Evolutionary conservation across 2,888 invertebrate species (phyloP), one percentile per base, ranked within the genome.

Genomic region (Epistrophe grossulariae): DNA sequence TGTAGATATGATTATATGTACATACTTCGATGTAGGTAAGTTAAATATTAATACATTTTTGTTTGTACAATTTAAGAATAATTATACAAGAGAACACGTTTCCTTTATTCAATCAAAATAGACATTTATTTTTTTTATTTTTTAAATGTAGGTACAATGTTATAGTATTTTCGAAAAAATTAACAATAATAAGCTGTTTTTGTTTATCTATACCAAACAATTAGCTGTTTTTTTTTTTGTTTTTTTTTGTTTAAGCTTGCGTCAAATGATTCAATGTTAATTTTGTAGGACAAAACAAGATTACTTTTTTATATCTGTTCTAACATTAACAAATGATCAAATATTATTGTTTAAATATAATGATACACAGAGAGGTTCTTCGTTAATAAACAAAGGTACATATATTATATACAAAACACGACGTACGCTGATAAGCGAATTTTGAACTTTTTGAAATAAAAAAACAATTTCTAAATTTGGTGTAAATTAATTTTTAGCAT

Each of bases 291-390:
- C 17, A 50, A 45, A 43, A 43, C 19, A 62, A 60, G 17, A 66
- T 66, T 17, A 50, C 3, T 45, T 38, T 1, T 6, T 17, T 28
- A 10, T 5, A 3, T 15, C 13, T 66, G n/a, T 38, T 45, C 45
- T 17, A 40, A 38, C 38, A 3, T 60, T 13, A 68, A 9, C 68
- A 68, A 68, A 68, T 68, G 68, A 68, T 68, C 50, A 68, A 68
- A 68, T 68, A 68, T 50, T 68, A 68, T 68, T 68, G 68, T 68
- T 68, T 68, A 68, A 66, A 62, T 40, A 62, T 40, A n/a, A 0
- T 19, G 19, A 50, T 7, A 28, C n/a, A 50, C 43, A 68, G 6
- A 68, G 6, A 68, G 7, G 35, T 68, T 38, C 50, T 68, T 68
- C 15, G 31, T 50, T 50, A 35, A 38, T 19, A 68, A 68, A 68